These are phyloP conservation scores for Reinhardtius hippoglossoides DNA, from an alignment of 2,113 vertebrate species.

Conservation along the genomic window DNA sequence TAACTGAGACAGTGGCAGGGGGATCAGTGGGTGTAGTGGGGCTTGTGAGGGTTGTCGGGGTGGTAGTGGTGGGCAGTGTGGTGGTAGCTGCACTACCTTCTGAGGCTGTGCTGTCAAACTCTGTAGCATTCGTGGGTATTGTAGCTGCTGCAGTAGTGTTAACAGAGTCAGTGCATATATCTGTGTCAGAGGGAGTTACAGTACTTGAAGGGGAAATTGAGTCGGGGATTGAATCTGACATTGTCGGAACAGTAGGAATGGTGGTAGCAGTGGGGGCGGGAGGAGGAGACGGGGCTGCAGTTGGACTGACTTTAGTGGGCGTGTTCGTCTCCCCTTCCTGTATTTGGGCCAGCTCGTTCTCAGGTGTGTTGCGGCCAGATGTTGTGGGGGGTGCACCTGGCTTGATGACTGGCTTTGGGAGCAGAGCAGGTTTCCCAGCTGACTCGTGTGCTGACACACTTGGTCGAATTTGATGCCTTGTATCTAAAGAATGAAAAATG, in stretches of 20 bases:
- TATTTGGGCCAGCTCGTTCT: constrained; percentile 77
- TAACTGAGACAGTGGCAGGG: constrained; percentile 4
- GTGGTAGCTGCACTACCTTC: constrained; percentile 30
- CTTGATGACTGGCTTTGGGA: constrained; percentile 78
- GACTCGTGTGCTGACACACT: constrained; percentile 79
- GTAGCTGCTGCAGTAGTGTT: constrained; percentile 29
- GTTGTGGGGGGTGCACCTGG: constrained; percentile 59
- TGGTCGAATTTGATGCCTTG: constrained; percentile 75
- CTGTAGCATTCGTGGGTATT: constrained; percentile 38
- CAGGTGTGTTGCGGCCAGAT: constrained; percentile 76
- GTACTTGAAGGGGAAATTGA: constrained; percentile 51
- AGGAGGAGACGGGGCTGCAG: not conserved
- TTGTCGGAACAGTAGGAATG: constrained; percentile 40
- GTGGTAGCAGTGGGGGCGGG: constrained; percentile 9
- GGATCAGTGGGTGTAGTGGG: constrained; percentile 44
- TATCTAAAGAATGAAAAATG: constrained; percentile 59
- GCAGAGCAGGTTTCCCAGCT: constrained; percentile 78
- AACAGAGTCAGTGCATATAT: constrained; percentile 59
- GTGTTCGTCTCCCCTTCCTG: constrained; percentile 67
- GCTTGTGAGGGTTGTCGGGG: constrained; percentile 10
- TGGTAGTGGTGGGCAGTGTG: constrained; percentile 18
- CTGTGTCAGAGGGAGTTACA: constrained; percentile 53
- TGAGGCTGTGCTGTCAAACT: constrained; percentile 27
- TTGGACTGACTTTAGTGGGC: constrained; percentile 50
- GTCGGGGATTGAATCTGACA: constrained; percentile 54